Conservation (phyloP, 2,888 invertebrate genomes). For the Thymelicus acteon region DNA sequence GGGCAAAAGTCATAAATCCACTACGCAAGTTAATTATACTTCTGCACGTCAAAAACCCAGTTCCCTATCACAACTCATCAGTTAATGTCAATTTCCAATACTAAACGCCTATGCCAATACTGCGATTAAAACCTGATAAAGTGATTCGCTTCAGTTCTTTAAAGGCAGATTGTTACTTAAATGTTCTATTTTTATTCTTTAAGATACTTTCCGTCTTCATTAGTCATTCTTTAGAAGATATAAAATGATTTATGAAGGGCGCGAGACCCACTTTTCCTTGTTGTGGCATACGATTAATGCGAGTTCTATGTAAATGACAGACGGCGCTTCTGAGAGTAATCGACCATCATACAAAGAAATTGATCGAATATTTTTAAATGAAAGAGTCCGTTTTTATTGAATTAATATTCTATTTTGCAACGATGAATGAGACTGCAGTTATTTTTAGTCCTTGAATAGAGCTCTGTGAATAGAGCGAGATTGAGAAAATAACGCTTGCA, state of each 20-base stretch:
- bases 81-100: not conserved
- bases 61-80: not conserved
- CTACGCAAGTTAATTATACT: not conserved
- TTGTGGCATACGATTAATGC: conserved; percentile 52
- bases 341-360: conserved; percentile 39
- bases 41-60: no score
- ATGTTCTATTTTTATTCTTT: conserved; percentile 65
- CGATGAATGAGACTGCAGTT: no score
- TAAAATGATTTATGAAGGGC: conserved; percentile 71
- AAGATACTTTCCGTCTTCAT: conserved; percentile 62
- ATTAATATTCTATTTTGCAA: no score
- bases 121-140: conserved; percentile 25
- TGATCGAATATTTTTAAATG: conserved; percentile 19
- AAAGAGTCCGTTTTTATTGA: no score
- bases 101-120: not conserved
- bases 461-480: no score
- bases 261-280: conserved; percentile 51
- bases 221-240: conserved; percentile 72
- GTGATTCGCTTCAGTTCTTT: conserved; percentile 49
- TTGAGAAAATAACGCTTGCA: not conserved
- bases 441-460: no score
- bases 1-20: not conserved
- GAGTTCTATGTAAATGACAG: conserved; percentile 59
- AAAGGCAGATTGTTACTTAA: conserved; percentile 64
- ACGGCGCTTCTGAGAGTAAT: conserved; percentile 39